Evolutionary conservation across 2,797 vertebrate genomes (phyloP), one percentile per base, ranked within the genome.

Genomic region (Lagocephalus sceleratus): DNA sequence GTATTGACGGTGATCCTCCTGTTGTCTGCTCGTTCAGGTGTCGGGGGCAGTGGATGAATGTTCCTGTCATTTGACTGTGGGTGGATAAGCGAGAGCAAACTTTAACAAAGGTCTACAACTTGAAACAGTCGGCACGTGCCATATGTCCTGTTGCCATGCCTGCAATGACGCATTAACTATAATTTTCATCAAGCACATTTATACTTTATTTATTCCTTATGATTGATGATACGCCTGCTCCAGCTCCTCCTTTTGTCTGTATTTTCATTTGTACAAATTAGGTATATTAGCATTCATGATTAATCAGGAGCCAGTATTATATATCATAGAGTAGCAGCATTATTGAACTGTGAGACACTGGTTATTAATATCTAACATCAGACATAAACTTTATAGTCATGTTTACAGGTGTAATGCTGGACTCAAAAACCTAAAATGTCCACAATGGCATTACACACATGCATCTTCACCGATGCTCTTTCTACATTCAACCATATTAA

Each of bases 61-160:
- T 15, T 16, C 16, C 5, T 35, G 43, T 23, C 23, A 20, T 6
- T 23, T 21, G 48, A 21, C 26, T 17, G 55, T 60, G 51, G 55
- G 67, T 41, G 51, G 42, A 58, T 41, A 42, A 5, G 10, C 47
- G 41, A 42, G 25, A 76, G 73, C 60, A 62, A 69, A 68, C 39
- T 17, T 22, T 14, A 8, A 8, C 15, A 46, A 45, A 60, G 47
- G 50, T 52, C 46, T 7, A 5, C 63, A 60, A 67, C 48, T 63
- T 63, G 16, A 71, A 61, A 41, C 14, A 14, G 38, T 25, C 20
- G 20, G 22, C 79, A 79, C 60, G 51, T 81, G 68, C 49, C 11
- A 6, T 11, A 67, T 40, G 63, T 47, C 32, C 38, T 63, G 11
- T 49, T 1, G 23, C 14, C 63, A 62, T 17, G 35, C 74, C 65